Evolutionary conservation across 2,113 vertebrate species (phyloP).

Genomic region (Podarcis muralis): DNA sequence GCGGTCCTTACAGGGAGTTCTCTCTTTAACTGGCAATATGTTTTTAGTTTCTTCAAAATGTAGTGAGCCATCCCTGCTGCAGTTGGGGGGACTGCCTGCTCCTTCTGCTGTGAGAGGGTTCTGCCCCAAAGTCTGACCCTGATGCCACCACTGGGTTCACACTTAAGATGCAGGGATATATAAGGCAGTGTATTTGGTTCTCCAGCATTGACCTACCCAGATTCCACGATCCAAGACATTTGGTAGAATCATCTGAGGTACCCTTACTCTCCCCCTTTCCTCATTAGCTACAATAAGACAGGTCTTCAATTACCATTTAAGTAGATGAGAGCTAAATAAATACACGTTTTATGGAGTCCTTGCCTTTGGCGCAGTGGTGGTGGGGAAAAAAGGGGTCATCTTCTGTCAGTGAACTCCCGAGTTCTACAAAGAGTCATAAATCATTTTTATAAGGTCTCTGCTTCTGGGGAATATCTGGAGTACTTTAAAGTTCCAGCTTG

Average conservation of each 20-base stretch:
- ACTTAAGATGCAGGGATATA: not conserved
- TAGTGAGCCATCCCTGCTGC: no score
- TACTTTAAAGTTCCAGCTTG: not conserved
- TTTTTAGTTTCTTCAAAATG: no score
- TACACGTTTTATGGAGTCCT: not conserved
- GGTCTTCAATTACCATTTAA: conserved; percentile 53
- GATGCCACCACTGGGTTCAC: no score
- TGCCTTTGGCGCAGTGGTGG: not conserved
- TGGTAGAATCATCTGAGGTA: conserved; percentile 1
- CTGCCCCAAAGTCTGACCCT: not conserved
- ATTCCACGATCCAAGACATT: conserved; percentile 33
- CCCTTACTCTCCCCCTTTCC: not conserved
- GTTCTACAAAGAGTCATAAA: conserved; percentile 47
- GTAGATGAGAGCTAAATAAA: conserved; percentile 1
- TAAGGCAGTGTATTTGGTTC: not conserved
- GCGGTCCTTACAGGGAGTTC: no score
- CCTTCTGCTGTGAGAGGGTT: not conserved
- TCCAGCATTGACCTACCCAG: not conserved
- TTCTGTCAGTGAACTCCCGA: conserved; percentile 23
- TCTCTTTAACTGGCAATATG: no score
- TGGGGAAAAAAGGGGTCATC: not conserved
- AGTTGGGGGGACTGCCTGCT: no score
- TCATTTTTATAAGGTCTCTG: conserved; percentile 37
- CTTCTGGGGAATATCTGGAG: conserved; percentile 35
- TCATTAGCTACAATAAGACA: conserved; percentile 18